Evolutionary conservation across 2,888 invertebrate genomes (phyloP), one percentile per base, ranked within the genome.

Genomic region (Stenodema calcarata): DNA sequence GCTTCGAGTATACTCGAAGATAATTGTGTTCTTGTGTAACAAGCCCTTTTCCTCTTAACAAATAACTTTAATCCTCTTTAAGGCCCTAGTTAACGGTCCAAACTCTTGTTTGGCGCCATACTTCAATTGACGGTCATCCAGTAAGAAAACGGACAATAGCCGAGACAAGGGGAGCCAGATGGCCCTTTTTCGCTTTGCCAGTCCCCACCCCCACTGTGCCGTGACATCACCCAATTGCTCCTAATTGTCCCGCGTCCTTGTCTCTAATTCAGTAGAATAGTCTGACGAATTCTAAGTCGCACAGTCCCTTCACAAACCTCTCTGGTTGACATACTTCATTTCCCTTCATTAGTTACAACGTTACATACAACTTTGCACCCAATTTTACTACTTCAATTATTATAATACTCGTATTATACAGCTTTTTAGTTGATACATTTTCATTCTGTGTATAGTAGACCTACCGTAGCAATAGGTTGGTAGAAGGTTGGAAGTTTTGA

Each of bases 171-270:
- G 23, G 27, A 54, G 28, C 62, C 80, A 80, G 80, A 54, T 80
- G 80, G 42, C 28, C 62, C 18, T 80, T 54, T 80, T 78, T 73
- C 42, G 44, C 62, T 23, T 62, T 23, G 30, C n/a, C 28, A 30
- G 50, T 28, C 35, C 44, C 27, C 27, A 23, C 14, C 42, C 27
- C 35, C 47, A 42, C 62, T 62, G 62, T 23, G 28, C 69, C 70
- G 47, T 84, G 84, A 84, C 75, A 75, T 84, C 84, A 84, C n/a
- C 84, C 86, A 86, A 86, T 86, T 86, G 86, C 62, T 78, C 69
- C 78, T 86, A 86, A 86, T 86, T 86, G 86, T 41, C 18, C 27
- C 78, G 86, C 86, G 86, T 86, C 86, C 86, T 86, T 86, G 86
- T 69, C 70, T 84, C 73, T 47, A 84, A 84, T 84, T 84, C 84